Evolutionary conservation across 2,888 invertebrate species (phyloP).

Genomic region (Hypolimnas misippus): DNA sequence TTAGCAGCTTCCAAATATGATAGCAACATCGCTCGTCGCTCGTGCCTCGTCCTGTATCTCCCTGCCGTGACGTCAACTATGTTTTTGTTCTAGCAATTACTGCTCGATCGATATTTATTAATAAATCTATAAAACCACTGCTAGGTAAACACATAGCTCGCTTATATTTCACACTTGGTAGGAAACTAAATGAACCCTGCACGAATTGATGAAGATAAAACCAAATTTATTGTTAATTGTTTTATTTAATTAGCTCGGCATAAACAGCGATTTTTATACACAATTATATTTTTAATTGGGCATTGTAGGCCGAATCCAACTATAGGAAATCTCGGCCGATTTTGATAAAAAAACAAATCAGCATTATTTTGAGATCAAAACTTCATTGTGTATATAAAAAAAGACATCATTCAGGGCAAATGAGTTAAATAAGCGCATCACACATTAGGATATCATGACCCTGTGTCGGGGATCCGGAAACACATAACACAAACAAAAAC

Average conservation of each 20-base stretch:
- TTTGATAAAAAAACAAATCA: too few relatives aligned
- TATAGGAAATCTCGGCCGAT: too few relatives aligned
- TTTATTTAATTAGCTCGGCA: not conserved
- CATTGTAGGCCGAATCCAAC: too few relatives aligned
- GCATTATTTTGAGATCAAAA: too few relatives aligned
- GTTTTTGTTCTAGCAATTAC: slow-evolving; percentile 54
- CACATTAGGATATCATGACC: too few relatives aligned
- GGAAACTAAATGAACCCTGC: not conserved
- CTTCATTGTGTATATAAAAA: too few relatives aligned
- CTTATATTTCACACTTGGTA: slow-evolving; percentile 23
- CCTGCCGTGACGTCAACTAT: slow-evolving; percentile 43
- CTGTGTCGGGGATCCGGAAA: too few relatives aligned
- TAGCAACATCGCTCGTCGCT: slow-evolving; percentile 19
- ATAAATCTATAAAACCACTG: slow-evolving; percentile 30
- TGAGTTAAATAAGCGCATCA: too few relatives aligned
- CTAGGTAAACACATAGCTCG: slow-evolving; percentile 39
- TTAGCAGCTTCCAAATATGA: not conserved
- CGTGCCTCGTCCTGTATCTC: not conserved
- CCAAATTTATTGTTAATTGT: not conserved
- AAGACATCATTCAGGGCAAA: too few relatives aligned
- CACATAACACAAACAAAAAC: too few relatives aligned
- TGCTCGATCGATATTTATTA: slow-evolving; percentile 57
- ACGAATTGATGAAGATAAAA: not conserved
- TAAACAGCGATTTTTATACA: too few relatives aligned
- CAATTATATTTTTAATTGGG: not conserved